Evolutionary conservation across 2,797 vertebrate species (phyloP).

Genomic region (Sandelia bainsii): DNA sequence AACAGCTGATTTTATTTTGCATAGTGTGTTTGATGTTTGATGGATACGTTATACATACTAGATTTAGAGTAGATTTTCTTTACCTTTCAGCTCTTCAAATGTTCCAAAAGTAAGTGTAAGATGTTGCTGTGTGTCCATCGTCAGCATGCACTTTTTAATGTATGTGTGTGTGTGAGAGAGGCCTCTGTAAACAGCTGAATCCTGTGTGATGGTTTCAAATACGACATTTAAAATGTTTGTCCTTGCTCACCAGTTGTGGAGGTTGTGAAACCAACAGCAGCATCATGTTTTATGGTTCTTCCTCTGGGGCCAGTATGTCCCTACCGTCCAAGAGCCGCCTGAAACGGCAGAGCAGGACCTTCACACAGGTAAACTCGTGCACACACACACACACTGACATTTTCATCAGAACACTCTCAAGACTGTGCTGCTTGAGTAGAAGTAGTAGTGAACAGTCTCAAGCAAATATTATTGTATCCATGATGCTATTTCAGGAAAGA

Average conservation of each 20-base stretch:
- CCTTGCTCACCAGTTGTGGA: constrained; percentile 45
- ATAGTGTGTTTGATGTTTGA: constrained; percentile 16
- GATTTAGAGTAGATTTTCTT: constrained; percentile 39
- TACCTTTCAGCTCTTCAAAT: constrained; percentile 43
- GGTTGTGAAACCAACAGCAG: constrained; percentile 51
- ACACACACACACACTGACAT: neutral
- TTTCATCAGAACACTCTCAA: neutral
- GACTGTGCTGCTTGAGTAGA: neutral
- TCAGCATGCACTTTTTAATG: constrained; percentile 5
- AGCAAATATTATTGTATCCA: neutral
- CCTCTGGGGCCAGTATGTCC: constrained; percentile 91
- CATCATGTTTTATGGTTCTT: constrained; percentile 94
- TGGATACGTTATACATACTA: neutral
- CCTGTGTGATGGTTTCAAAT: neutral
- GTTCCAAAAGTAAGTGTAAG: constrained; percentile 32
- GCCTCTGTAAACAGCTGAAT: neutral
- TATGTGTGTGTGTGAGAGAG: constrained; percentile 7
- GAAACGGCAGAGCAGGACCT: constrained; percentile 93
- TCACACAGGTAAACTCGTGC: constrained; percentile 84
- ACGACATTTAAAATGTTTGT: constrained; percentile 17
- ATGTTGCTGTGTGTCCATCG: constrained; percentile 8
- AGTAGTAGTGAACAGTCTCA: neutral
- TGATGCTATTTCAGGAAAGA: no score
- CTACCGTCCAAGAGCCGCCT: constrained; percentile 92
- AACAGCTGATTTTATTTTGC: neutral